Base-by-base conservation (phyloP, 2,888 invertebrate species). In the Sialis lutaria region DNA sequence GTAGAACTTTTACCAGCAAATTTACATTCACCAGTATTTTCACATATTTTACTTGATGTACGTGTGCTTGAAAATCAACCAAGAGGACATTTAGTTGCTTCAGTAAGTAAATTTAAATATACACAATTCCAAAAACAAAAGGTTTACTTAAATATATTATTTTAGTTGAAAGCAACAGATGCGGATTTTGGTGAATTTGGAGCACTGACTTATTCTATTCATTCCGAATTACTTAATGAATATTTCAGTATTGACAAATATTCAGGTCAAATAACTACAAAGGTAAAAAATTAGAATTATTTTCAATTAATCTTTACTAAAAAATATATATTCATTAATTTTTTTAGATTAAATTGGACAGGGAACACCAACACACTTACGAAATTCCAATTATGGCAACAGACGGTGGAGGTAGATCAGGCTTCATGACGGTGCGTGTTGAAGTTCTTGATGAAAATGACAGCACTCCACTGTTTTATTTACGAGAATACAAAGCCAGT, bases 381-480 rank as follows among this genome's bases (percentile, higher is more conserved):
- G 83, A 82, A 61, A 74, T 93, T 53, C 82, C 82, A 0, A 73
- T 95, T 31, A 74, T 79, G 64, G 93, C 89, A 7, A 75, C 75
- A 33, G 93, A 95, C 67, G 79, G 78, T 39, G 89, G 88, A 52
- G 80, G 89, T 52, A 73, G 79, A 60, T 73, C 82, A 50, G 81
- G 82, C 13, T 82, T 84, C 63, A 72, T 86, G 40, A 72, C 74
- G 33, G 76, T 90, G 52, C 73, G 84, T 62, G 83, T 95, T 39
- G 78, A 79, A 61, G 82, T 95, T 43, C 69, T 72, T 22, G 92
- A 93, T 66, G 74, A 77, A 52, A 90, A 91, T 65, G 91, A 92
- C 62, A 82, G 88, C 64, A 68, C 79, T 45, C 92, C 93, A 0
- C 67, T 66, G 48, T 90, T 89, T 63, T 68, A 79, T 51, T 68